Evolutionary conservation across 2,113 vertebrate genomes (phyloP).

Genomic region (Petromus typicus): DNA sequence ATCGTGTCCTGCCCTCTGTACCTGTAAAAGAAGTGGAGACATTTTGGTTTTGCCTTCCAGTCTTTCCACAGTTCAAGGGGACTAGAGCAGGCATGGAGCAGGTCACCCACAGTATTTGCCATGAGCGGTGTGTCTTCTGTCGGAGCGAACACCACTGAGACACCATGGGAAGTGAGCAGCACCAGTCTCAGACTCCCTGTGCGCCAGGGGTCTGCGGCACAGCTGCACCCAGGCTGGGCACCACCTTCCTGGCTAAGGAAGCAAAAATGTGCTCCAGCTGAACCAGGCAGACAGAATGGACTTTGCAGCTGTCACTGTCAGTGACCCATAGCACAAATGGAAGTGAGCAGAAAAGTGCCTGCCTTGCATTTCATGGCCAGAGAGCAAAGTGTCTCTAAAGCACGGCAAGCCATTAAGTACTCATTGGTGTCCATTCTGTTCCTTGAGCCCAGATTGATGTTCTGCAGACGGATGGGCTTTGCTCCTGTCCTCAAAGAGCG

Average conservation of each 20-base stretch:
- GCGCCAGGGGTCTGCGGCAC: accelerated
- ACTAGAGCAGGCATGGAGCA: background rate
- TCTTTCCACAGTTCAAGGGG: background rate
- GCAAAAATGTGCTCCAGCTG: background rate
- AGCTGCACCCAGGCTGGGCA: background rate
- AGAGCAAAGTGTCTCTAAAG: background rate
- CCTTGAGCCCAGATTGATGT: background rate
- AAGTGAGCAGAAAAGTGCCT: background rate
- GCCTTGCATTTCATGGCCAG: background rate
- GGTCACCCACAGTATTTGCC: too few species aligned
- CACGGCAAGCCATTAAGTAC: background rate
- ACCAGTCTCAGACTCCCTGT: background rate
- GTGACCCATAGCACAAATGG: background rate
- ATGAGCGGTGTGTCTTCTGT: background rate
- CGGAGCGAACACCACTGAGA: background rate
- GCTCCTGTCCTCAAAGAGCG: background rate
- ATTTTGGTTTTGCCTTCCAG: background rate
- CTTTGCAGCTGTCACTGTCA: background rate
- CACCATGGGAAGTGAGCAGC: background rate
- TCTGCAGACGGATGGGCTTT: background rate
- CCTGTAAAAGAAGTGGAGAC: background rate
- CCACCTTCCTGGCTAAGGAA: background rate
- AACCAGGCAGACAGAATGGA: background rate
- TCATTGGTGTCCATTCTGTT: background rate
- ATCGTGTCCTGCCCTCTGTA: background rate